Evolutionary conservation across 2,113 vertebrate species (phyloP).

Genomic region (Lampris megalopsis): DNA sequence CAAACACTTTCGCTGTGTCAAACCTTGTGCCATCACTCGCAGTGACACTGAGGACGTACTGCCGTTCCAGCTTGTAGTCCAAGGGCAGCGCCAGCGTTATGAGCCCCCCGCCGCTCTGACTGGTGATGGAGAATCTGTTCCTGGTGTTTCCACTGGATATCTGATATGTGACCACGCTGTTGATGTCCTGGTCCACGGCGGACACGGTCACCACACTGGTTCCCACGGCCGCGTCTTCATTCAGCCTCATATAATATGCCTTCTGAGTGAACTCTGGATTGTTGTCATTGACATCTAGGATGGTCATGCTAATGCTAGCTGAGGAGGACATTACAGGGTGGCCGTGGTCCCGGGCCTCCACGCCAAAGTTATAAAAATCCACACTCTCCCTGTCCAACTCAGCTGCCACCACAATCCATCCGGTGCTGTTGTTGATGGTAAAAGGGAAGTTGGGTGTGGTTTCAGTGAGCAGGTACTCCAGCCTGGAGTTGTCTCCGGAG

Average conservation of each 20-base stretch:
- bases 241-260: slow-evolving; percentile 89
- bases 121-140: slow-evolving; percentile 97
- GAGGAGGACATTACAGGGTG: slow-evolving; percentile 88
- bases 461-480: slow-evolving; percentile 89
- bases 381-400: slow-evolving; percentile 92
- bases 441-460: slow-evolving; percentile 87
- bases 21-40: slow-evolving; percentile 91
- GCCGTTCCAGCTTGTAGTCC: slow-evolving; percentile 96
- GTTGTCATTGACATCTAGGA: slow-evolving; percentile 96
- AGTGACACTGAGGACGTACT: slow-evolving; percentile 90
- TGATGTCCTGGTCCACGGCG: slow-evolving; percentile 91
- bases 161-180: slow-evolving; percentile 96
- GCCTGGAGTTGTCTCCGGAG: slow-evolving; percentile 90
- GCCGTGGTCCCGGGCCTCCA: slow-evolving; percentile 93
- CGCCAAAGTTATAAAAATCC: slow-evolving; percentile 93
- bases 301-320: slow-evolving; percentile 91
- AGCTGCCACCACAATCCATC: slow-evolving; percentile 92
- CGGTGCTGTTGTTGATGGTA: slow-evolving; percentile 92
- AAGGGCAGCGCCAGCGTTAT: slow-evolving; percentile 92
- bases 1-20: slow-evolving; percentile 88
- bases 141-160: slow-evolving; percentile 95
- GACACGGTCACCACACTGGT: slow-evolving; percentile 94
- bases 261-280: slow-evolving; percentile 93
- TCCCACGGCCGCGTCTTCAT: slow-evolving; percentile 92
- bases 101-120: slow-evolving; percentile 92